Evolutionary conservation across 1,140 invertebrate genomes (phyloP), one percentile per base, ranked within the genome.

Genomic region (Lasioglossum baleicum): DNA sequence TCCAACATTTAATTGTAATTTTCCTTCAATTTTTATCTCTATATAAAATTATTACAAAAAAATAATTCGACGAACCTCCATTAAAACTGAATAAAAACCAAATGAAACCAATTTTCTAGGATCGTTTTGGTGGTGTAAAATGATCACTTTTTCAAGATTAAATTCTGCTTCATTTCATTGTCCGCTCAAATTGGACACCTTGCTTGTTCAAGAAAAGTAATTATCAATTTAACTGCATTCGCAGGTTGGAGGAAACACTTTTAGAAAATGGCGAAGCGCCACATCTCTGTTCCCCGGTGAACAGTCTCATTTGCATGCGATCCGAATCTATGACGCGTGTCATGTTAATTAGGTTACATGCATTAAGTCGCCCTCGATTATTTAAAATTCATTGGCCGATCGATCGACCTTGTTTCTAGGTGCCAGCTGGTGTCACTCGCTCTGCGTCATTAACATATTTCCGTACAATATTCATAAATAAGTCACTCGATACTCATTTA

Each of bases 371-470:
- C 17, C 48, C 69, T 31, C 76, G 42, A 73, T 79, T 73, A 73
- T 79, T 79, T 79, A 79, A 79, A 71, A 79, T 79, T 79, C 69
- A 73, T 72, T 66, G 69, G 76, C 20, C 26, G 76, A 79, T 79
- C 76, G 76, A 73, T 79, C 61, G 76, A 58, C 70, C 76, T 73
- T 79, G 70, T 79, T 79, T 79, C 70, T 61, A 60, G 11, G 56
- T 20, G 56, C 17, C 35, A 26, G 31, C 15, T 48, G 22, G 60
- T 58, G 61, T 65, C 69, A 35, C 76, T 17, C 26, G 31, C 31
- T 2, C 8, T 11, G 3, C 70, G 7, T 73, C 61, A 66, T 65
- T 79, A 79, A 73, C 70, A 51, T 65, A 73, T 73, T 73, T 48
- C 22, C 35, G 17, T 35, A 26, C 61, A n/a, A 73, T 65, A 79